A percentile compares a stretch with the other conserved stretches of the same genome.
phyloP scores from a whole-genome alignment of 1,140 invertebrate genomes.

The Condylostylus longicornis region DNA sequence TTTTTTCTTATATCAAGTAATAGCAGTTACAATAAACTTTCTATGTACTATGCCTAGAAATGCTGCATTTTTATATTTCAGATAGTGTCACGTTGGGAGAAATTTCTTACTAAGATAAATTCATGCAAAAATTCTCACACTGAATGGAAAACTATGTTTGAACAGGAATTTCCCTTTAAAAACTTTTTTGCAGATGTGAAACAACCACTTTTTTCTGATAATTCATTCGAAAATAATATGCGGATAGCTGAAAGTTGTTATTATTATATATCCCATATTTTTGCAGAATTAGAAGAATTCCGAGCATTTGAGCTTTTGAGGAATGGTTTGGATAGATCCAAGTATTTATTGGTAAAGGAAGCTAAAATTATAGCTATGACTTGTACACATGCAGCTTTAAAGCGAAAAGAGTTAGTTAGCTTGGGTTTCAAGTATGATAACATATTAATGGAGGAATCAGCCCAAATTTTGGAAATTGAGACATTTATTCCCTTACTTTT shows the following conservation, averaged over 20 bases:
- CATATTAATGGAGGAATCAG: slow-evolving; percentile 98
- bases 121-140: slow-evolving; percentile 2
- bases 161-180: slow-evolving; percentile 80
- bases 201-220: slow-evolving; percentile 77
- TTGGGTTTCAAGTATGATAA: slow-evolving; percentile 97
- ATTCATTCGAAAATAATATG: slow-evolving; percentile 71
- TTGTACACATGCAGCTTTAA: slow-evolving; percentile 97
- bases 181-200: slow-evolving; percentile 86
- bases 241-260: slow-evolving; percentile 88
- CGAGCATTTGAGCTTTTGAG: slow-evolving; percentile 92
- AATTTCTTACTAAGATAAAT: slow-evolving; percentile 44
- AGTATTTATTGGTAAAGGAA: slow-evolving; percentile 95
- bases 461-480: slow-evolving; percentile 98
- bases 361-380: slow-evolving; percentile 99
- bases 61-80: slow-evolving; percentile 20
- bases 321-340: slow-evolving; percentile 86
- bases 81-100: slow-evolving; percentile 80
- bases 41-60: neutral
- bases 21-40: slow-evolving; percentile 8
- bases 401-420: slow-evolving; percentile 89
- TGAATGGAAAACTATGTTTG: slow-evolving; percentile 28
- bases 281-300: slow-evolving; percentile 94
- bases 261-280: slow-evolving; percentile 88
- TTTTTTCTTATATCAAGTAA: slow-evolving; percentile 64
- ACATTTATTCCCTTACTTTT: slow-evolving; percentile 96